A percentile compares a stretch with the other conserved stretches of the same genome.
Conservation (phyloP, 2,888 invertebrate species). For the Drosophila koepferae region DNA sequence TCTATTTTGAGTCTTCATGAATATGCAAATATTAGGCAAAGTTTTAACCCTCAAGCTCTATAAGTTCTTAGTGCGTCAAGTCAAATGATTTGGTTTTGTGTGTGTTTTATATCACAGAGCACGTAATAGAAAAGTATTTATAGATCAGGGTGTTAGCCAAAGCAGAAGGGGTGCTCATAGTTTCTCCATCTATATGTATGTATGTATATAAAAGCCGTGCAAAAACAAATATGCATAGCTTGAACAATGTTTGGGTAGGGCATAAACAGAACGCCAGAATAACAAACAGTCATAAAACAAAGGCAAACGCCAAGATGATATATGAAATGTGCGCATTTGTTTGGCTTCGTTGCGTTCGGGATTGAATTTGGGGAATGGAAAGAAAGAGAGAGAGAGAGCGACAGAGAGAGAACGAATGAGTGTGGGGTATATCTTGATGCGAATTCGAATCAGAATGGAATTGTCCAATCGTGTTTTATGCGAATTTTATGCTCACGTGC, state of each 20-base stretch:
- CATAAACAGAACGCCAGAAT: slow-evolving; percentile 53
- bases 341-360: slow-evolving; percentile 53
- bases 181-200: slow-evolving; percentile 10
- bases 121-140: slow-evolving; percentile 42
- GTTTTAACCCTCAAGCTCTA: slow-evolving; percentile 14
- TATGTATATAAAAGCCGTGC: slow-evolving; percentile 44
- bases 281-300: slow-evolving; percentile 55
- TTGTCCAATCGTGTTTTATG: slow-evolving; percentile 56
- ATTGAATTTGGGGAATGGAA: not conserved
- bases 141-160: slow-evolving; percentile 11
- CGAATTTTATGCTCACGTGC: slow-evolving; percentile 74
- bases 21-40: slow-evolving; percentile 38
- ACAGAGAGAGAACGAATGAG: not conserved
- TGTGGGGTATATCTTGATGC: slow-evolving; percentile 11
- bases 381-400: not conserved
- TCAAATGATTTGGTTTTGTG: slow-evolving; percentile 8
- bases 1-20: slow-evolving; percentile 18
- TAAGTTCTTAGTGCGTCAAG: slow-evolving; percentile 20
- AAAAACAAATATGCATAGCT: slow-evolving; percentile 60
- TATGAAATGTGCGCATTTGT: slow-evolving; percentile 64
- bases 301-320: slow-evolving; percentile 51
- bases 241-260: slow-evolving; percentile 70
- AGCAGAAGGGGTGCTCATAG: slow-evolving; percentile 9
- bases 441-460: slow-evolving; percentile 5
- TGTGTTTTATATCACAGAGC: slow-evolving; percentile 35